Evolutionary conservation across 1,140 invertebrate genomes (phyloP), one percentile per base, ranked within the genome.

Genomic region (Megalonaias nervosa): DNA sequence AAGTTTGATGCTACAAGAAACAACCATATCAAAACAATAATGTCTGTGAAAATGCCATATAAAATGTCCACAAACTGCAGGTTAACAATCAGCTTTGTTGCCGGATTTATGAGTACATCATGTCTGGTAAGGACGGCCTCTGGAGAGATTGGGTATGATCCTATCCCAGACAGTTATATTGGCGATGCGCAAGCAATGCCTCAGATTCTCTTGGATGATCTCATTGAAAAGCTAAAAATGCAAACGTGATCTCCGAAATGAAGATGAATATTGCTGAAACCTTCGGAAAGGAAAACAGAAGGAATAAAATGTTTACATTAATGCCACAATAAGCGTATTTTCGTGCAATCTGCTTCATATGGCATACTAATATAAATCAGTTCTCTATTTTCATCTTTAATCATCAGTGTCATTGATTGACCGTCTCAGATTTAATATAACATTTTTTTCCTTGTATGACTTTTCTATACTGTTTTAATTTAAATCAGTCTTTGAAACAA

Each of bases 1-100:
- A 21, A 57, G 26, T 5, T 69, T 66, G 74, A 75, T 75, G 67
- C 66, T 67, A 58, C 67, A 66, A 55, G 67, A 66, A 62, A 31
- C 57, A 12, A 67, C 67, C 17, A 62, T 75, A 57, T 23, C 68
- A 61, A 21, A 71, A 26, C 69, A 26, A 23, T 15, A 59, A 15
- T 60, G 61, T 26, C 59, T 60, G 59, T 56, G 59, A 12, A 19
- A 66, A 31, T 74, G 72, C 48, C 56, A 67, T 2, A 65, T 67
- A 9, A 26, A 67, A 12, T 74, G 67, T 38, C 67, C 67, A 56
- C 21, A 38, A 6, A 57, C 72, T 11, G 72, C 72, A 58, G 72
- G 72, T 5, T 16, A 57, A 58, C 64, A 74, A 38, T 26, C 56
- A 9, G 38, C 65, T 31, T 65, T 26, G 5, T 13, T 74, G 62